phyloP scores from a whole-genome alignment of 2,888 invertebrate species.

The Erpobdella octoculata region DNA sequence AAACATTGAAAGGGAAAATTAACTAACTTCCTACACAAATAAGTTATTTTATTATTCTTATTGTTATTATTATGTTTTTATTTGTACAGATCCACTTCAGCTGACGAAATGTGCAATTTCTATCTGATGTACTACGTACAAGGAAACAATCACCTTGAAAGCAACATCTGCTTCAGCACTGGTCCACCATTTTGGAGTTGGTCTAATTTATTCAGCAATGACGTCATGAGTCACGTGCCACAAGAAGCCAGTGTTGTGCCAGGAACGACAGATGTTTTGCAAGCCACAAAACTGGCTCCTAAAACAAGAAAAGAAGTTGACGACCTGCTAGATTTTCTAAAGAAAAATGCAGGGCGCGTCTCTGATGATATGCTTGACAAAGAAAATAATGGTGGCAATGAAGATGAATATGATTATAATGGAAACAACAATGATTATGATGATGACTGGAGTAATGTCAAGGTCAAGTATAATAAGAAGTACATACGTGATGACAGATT shows the following conservation, averaged over 20 bases:
- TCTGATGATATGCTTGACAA: too few relatives aligned
- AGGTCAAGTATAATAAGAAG: too few relatives aligned
- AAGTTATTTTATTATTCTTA: background rate
- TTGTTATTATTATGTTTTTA: background rate
- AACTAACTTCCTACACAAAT: too few relatives aligned
- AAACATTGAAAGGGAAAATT: too few relatives aligned
- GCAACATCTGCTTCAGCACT: constrained; percentile 51
- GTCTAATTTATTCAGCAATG: constrained; percentile 47
- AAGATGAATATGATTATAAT: too few relatives aligned
- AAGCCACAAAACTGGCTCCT: constrained; percentile 14
- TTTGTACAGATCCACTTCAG: constrained; percentile 57
- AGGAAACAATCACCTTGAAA: constrained; percentile 39
- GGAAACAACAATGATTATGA: too few relatives aligned
- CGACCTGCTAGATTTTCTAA: too few relatives aligned
- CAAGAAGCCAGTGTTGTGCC: constrained; percentile 35
- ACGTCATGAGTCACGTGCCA: constrained; percentile 31
- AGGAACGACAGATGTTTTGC: constrained; percentile 19
- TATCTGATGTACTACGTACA: constrained; percentile 50
- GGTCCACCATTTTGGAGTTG: constrained; percentile 82
- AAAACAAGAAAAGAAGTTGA: too few relatives aligned
- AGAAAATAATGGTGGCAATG: too few relatives aligned
- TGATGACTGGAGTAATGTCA: too few relatives aligned
- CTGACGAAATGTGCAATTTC: constrained; percentile 52
- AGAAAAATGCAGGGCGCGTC: too few relatives aligned
- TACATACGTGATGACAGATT: too few relatives aligned